Conservation (phyloP, 2,113 vertebrate genomes). For the Rhynchopsitta pachyrhyncha region DNA sequence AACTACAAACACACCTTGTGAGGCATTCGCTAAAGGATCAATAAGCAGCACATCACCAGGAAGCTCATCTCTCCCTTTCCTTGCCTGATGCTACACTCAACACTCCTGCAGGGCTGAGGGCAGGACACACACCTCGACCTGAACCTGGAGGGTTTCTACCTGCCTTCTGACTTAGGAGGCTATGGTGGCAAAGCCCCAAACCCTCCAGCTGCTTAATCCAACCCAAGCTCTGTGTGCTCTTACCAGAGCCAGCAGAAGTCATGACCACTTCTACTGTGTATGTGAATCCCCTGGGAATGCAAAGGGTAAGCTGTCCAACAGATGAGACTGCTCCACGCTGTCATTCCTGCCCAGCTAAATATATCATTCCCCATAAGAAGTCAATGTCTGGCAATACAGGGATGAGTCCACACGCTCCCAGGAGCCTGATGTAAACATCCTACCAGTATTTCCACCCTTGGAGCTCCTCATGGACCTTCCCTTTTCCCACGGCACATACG, state of each 20-base stretch:
- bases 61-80: not conserved
- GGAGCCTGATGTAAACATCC: not conserved
- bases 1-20: slow-evolving; percentile 76
- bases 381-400: rapidly evolving
- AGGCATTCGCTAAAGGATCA: not conserved
- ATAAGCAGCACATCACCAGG: rapidly evolving
- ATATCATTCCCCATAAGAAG: not conserved
- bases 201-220: not conserved
- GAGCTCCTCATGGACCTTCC: not conserved
- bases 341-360: not conserved
- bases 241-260: not conserved
- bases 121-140: not conserved
- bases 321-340: not conserved
- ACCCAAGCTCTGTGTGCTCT: not conserved
- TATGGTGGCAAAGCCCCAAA: not conserved
- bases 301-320: not conserved
- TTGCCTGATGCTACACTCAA: not conserved
- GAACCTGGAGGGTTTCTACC: rapidly evolving
- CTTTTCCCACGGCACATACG: slow-evolving; percentile 20
- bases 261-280: not conserved
- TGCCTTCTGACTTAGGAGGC: not conserved
- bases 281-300: not conserved
- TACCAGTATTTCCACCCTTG: not conserved
- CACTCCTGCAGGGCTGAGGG: not conserved
- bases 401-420: not conserved